Evolutionary conservation across 2,797 vertebrate species (phyloP).

Genomic region (Hippopotamyrus pictus): DNA sequence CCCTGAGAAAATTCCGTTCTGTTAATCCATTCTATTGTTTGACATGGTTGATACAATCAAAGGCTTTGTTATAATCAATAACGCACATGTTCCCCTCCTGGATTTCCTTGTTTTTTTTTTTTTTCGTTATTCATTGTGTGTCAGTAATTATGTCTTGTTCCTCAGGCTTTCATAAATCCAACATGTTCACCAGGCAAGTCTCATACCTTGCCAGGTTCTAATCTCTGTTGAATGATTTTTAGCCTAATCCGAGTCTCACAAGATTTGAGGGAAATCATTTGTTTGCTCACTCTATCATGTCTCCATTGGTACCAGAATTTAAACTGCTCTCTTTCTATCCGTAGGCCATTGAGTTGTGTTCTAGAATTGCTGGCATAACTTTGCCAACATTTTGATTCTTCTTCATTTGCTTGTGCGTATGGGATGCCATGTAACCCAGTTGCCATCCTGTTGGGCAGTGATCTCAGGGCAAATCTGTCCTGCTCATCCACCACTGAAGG

Average conservation of each 20-base stretch:
- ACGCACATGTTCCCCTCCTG: neutral
- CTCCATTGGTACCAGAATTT: neutral
- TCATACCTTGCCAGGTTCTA: neutral
- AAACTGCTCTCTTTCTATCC: neutral
- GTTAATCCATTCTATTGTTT: neutral
- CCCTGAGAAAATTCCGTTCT: neutral
- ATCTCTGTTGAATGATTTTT: neutral
- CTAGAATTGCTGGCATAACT: neutral
- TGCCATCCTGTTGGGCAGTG: neutral
- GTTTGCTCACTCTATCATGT: neutral
- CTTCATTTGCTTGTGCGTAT: neutral
- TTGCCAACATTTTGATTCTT: neutral
- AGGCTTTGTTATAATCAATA: neutral
- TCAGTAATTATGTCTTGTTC: slow-evolving; percentile 3
- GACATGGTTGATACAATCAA: neutral
- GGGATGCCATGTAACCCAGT: neutral
- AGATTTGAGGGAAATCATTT: neutral
- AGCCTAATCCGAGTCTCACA: neutral
- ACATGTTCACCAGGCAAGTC: neutral
- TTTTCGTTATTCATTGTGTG: neutral
- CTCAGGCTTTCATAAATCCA: neutral
- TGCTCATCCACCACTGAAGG: neutral
- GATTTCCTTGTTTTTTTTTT: neutral
- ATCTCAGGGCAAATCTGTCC: neutral
- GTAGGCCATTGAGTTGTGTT: neutral